Conservation (phyloP, 53 echinoderm and acorn worm genomes). For the Hippasteria phrygiana region DNA sequence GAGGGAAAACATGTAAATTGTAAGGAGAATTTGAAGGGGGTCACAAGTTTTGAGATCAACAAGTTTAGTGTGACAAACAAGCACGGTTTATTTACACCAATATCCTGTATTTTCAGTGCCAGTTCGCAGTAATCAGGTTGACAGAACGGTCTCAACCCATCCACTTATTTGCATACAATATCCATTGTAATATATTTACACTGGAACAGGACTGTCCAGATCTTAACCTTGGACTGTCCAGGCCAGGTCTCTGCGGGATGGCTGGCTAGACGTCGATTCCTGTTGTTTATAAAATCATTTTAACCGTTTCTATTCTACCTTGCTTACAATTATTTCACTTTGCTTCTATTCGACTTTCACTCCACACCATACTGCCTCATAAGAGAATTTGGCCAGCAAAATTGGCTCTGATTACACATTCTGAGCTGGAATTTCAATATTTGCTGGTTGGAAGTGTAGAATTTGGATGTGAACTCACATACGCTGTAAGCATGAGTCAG, state of each 20-base stretch:
- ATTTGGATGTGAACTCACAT: no score
- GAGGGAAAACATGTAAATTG: neutral
- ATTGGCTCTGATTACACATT: no score
- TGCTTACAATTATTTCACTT: neutral
- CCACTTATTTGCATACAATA: conserved; percentile 4
- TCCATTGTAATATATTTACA: neutral
- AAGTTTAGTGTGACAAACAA: no score
- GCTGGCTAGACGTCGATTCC: conserved; percentile 2
- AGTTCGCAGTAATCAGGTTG: neutral
- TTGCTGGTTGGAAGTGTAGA: no score
- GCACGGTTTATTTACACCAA: neutral
- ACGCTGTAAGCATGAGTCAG: no score
- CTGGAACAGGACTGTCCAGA: neutral
- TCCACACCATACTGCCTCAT: no score
- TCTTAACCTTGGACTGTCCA: neutral
- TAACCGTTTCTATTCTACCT: neutral
- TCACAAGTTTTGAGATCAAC: neutral
- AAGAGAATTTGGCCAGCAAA: no score
- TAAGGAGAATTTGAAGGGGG: neutral
- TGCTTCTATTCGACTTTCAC: neutral
- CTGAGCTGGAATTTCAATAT: no score
- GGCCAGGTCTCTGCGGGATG: neutral
- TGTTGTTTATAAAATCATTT: neutral
- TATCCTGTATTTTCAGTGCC: conserved; percentile 2
- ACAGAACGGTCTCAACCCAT: neutral